Evolutionary conservation across 92 coral and sea anemone genomes (phyloP).

Genomic region (Isaurus tuberculatus): DNA sequence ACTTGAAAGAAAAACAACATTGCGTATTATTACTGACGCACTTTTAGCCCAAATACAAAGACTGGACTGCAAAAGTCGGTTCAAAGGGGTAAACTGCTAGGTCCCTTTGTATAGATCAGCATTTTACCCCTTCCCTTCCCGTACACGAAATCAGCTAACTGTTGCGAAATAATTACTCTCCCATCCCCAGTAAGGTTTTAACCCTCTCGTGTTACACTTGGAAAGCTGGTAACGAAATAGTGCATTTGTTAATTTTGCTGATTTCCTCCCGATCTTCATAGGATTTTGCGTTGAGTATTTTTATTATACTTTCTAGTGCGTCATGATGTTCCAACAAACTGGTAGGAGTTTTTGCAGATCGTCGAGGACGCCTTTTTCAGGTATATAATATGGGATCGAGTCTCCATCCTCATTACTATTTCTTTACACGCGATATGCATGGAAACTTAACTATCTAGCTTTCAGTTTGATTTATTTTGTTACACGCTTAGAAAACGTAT

Average conservation of each 20-base stretch:
- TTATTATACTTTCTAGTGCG: background rate
- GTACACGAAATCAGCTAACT: too few species aligned
- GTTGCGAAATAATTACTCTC: background rate
- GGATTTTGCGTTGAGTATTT: background rate
- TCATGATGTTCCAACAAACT: slow-evolving; percentile 17
- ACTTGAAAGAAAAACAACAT: too few species aligned
- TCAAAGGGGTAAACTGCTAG: too few species aligned
- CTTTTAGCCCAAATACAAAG: too few species aligned
- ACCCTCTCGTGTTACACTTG: background rate
- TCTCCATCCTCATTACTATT: background rate
- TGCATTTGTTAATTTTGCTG: background rate
- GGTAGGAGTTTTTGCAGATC: slow-evolving; percentile 8
- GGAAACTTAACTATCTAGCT: background rate
- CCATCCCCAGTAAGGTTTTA: background rate
- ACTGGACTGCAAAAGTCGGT: too few species aligned
- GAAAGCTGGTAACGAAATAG: slow-evolving; percentile 9
- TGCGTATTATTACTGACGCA: too few species aligned
- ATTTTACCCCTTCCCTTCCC: too few species aligned
- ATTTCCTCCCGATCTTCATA: background rate
- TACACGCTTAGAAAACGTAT: too few species aligned
- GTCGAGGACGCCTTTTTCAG: slow-evolving; percentile 2
- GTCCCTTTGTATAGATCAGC: too few species aligned
- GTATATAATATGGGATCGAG: background rate
- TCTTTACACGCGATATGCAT: background rate
- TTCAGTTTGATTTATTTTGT: too few species aligned